A percentile compares a stretch with the other conserved stretches of the same genome.
Conservation (phyloP, 2,888 invertebrate species). For the Ornithoptera alexandrae region DNA sequence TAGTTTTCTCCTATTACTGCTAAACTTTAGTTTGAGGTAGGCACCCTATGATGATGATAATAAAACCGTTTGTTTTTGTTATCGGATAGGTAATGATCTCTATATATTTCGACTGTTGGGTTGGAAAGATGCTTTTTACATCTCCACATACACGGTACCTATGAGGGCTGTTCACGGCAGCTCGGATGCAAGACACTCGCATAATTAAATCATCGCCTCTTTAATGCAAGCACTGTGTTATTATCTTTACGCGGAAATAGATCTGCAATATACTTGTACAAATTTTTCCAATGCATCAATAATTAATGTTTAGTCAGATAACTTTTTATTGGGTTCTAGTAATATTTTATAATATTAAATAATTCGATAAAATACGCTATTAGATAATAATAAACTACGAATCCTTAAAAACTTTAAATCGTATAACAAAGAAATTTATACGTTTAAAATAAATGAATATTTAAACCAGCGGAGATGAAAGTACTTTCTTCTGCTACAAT, state of each 20-base stretch:
- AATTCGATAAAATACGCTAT: not conserved
- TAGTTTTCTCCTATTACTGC: no score
- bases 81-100: slow-evolving; percentile 20
- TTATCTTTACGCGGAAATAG: slow-evolving; percentile 30
- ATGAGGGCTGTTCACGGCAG: slow-evolving; percentile 32
- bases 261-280: not conserved
- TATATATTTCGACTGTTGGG: slow-evolving; percentile 14
- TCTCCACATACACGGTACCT: slow-evolving; percentile 27
- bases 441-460: not conserved
- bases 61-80: not conserved
- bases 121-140: slow-evolving; percentile 29
- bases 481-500: slow-evolving; percentile 5
- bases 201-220: slow-evolving; percentile 63
- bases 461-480: not conserved
- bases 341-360: not conserved
- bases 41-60: no score
- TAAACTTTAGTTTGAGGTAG: no score
- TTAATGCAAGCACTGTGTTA: slow-evolving; percentile 47
- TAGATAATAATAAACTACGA: not conserved
- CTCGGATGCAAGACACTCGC: slow-evolving; percentile 30
- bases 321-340: not conserved
- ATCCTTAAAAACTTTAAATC: not conserved
- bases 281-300: not conserved
- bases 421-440: not conserved
- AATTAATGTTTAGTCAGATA: not conserved